Base-by-base conservation (phyloP, 30 jellyfish, hydroid and myxozoan species). In the Morbakka virulenta region DNA sequence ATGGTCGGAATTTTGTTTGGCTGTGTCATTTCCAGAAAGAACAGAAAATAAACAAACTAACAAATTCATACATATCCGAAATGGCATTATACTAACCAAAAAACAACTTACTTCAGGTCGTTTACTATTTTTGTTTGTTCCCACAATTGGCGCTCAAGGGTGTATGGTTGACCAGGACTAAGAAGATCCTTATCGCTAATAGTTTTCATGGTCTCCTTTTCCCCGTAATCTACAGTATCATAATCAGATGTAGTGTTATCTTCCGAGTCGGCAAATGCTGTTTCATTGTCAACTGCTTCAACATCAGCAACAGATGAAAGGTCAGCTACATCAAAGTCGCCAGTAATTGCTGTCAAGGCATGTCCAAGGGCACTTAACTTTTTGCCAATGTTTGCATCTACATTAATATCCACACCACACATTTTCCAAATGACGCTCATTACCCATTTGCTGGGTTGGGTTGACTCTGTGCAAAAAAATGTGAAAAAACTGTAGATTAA, bases 291-390 rank as follows among this genome's bases (percentile, higher is more conserved):
- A 26, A 69, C 83, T 26, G 76, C 95, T 23, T 81, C 83, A 22
- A 79, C 96, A 28, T 90, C 98, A 22, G 94, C 95, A 21, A 90
- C 96, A 29, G 98, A 90, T 11, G 98, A 82, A 4, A 90, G 79
- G 71, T 90, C 98, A 0, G 96, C 98, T 22, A 90, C 89, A 33
- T 90, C 98, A 3, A 81, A 67, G 64, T 90, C 98, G 2, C 96
- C 96, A 26, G 89, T 83, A 51, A 90, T 67, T 32, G 98, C 68
- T 11, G 98, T 90, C 91, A 90, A 84, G n/a, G 98, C 89, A 51
- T 68, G 36, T 66, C 94, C 81, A 29, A 90, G 83, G 0, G 89
- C 70, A 13, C 89, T 53, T 63, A 90, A 80, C 79, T 85, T 69
- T 52, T 90, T 90, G 33, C 96, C 98, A 51, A 90, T 90, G 53